Base-by-base conservation (phyloP, 1,140 invertebrate genomes). In the Ceratosolen solmsi region DNA sequence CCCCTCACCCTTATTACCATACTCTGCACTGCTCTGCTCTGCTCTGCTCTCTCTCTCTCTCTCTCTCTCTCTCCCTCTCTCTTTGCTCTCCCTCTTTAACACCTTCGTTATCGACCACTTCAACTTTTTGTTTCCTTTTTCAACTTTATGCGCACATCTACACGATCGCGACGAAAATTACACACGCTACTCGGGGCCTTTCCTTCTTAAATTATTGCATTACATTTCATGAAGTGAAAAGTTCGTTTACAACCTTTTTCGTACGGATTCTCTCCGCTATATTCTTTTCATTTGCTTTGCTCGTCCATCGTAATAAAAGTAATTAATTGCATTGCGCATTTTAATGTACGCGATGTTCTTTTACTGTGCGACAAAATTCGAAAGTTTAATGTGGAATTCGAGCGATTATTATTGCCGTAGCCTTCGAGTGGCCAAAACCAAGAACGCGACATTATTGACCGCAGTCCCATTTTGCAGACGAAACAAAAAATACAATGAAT, bases 41-140 rank as follows among this genome's bases (percentile, higher is more conserved):
- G n/a, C n/a, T n/a, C n/a, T n/a, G n/a, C n/a, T n/a, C n/a, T n/a
- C n/a, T n/a, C n/a, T n/a, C n/a, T n/a, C n/a, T n/a, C n/a, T n/a
- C n/a, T n/a, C n/a, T n/a, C n/a, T n/a, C n/a, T n/a, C n/a, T n/a
- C n/a, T 38, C 70, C 71, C 41, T 65, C 46, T 51, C 76, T 71
- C 56, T 13, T 36, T 15, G 25, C 27, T 84, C 82, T 38, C 36
- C 82, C 82, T 84, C 74, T 77, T 83, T 73, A 54, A 56, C 60
- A 68, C 70, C 79, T 85, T 80, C 84, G 68, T 85, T 84, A 74
- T 75, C 58, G 58, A 54, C 58, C 70, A 63, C 51, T 49, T 30
- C 30, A 41, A 33, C 70, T 73, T 80, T 80, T 72, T 36, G 22
- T 54, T 46, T 33, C 30, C 36, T n/a, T 73, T 72, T 25, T 22